Evolutionary conservation across 2,797 vertebrate genomes (phyloP).

Genomic region (Acipenser transmontanus): DNA sequence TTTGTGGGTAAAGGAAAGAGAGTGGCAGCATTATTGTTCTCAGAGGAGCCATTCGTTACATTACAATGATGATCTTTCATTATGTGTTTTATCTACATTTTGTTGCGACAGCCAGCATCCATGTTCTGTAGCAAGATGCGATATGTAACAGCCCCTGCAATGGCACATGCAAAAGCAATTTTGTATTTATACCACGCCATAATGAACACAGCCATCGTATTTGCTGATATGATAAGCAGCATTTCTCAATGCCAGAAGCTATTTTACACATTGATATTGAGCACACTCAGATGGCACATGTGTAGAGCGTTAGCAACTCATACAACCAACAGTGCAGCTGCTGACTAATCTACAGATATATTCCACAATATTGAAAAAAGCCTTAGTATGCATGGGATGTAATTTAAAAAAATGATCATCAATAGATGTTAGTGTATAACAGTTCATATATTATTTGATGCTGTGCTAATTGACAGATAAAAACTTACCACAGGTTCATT

Average conservation of each 20-base stretch:
- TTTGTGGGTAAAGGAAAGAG: not conserved
- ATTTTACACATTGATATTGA: not conserved
- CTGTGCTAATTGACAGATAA: too few species aligned
- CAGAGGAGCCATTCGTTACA: not conserved
- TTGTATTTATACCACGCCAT: not conserved
- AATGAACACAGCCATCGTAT: not conserved
- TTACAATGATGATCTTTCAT: not conserved
- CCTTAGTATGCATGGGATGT: too few species aligned
- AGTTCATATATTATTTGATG: too few species aligned
- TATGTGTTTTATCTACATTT: conserved; percentile 1
- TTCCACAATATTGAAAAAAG: too few species aligned
- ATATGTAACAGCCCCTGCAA: not conserved
- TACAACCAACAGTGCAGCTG: too few species aligned
- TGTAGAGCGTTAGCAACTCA: too few species aligned
- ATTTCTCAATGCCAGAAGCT: not conserved
- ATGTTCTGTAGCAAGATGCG: not conserved
- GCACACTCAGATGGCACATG: not conserved
- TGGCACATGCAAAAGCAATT: not conserved
- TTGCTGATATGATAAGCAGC: not conserved
- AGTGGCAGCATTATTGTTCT: not conserved
- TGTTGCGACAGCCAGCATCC: not conserved
- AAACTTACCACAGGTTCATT: too few species aligned
- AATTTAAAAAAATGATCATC: too few species aligned
- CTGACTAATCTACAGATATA: too few species aligned
- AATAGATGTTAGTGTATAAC: too few species aligned